Evolutionary conservation across 1,140 invertebrate species (phyloP), one percentile per base, ranked within the genome.

Genomic region (Macrocentrus cingulum): DNA sequence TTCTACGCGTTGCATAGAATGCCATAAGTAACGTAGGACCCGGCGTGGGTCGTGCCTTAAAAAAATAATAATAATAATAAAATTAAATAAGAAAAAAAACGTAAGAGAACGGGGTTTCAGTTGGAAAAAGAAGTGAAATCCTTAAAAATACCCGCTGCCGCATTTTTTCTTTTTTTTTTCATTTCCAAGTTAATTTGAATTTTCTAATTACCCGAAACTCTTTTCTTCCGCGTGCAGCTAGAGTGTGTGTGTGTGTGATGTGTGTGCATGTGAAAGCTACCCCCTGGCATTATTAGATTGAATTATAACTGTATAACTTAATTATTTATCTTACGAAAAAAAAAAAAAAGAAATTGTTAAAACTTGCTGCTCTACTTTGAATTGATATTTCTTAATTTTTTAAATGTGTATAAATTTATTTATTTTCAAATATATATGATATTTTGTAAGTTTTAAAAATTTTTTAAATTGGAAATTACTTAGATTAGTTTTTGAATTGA

Each of bases 121-220:
- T 37, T 50, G 46, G 36, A 49, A 63, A 46, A 62, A 51, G 54
- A 58, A 60, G 68, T 67, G 66, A 70, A 74, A 76, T 74, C 71
- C 76, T 78, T 77, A 70, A 72, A 72, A 75, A 69, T 65, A 65
- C 60, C 67, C 67, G 65, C 65, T 69, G 70, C 71, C n/a, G n/a
- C n/a, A n/a, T n/a, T n/a, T n/a, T n/a, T n/a, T n/a, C n/a, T n/a
- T n/a, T n/a, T n/a, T n/a, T 73, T 75, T 79, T 80, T 78, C 71
- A 78, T 79, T 77, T 77, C 78, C 73, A 70, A 77, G 75, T 79
- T 80, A 80, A 80, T 80, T 80, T 79, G 76, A 80, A 80, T 79
- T 78, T 78, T 69, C 75, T 79, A 80, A 79, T 80, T 80, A 79
- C 76, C 75, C 72, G 66, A 55, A 65, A 66, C 51, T 34, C 48